Percentiles rank a stretch among this genome's conserved stretches.
These are phyloP conservation scores for Chrysodeixis includens DNA, from an alignment of 2,888 invertebrate genomes.

Conservation along the genomic window DNA sequence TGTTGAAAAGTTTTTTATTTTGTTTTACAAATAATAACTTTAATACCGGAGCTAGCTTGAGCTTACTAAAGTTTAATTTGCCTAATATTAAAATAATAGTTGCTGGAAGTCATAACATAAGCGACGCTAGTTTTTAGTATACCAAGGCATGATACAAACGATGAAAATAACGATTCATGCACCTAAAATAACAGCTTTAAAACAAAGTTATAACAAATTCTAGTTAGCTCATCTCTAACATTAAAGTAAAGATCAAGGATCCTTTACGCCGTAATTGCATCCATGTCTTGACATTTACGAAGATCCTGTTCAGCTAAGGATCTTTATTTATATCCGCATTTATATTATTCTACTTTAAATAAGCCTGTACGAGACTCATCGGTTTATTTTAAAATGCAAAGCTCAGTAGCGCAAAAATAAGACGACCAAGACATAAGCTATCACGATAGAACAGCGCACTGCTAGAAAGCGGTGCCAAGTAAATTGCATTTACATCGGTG, in stretches of 20 bases:
- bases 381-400: slow-evolving; percentile 23
- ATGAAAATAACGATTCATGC: slow-evolving; percentile 5
- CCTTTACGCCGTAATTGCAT: not conserved
- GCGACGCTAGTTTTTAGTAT: not conserved
- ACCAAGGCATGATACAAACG: slow-evolving; percentile 16
- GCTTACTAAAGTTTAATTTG: slow-evolving; percentile 18
- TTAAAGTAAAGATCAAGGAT: slow-evolving; percentile 7
- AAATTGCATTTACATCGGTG: slow-evolving; percentile 41
- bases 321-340: not conserved
- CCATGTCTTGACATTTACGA: slow-evolving; percentile 4
- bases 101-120: not conserved
- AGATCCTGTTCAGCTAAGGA: not conserved
- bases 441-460: slow-evolving; percentile 27
- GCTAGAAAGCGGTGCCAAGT: slow-evolving; percentile 45
- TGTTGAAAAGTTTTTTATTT: too few relatives aligned
- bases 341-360: not conserved
- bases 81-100: slow-evolving; percentile 11
- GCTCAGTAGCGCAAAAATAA: slow-evolving; percentile 34
- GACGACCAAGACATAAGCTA: slow-evolving; percentile 45
- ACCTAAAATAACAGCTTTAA: slow-evolving; percentile 10
- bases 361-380: not conserved
- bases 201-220: slow-evolving; percentile 7
- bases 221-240: slow-evolving; percentile 6
- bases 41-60: slow-evolving; percentile 17
- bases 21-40: slow-evolving; percentile 12